phyloP scores from a whole-genome alignment of 2,113 vertebrate species.

The Melanerpes aurifrons region DNA sequence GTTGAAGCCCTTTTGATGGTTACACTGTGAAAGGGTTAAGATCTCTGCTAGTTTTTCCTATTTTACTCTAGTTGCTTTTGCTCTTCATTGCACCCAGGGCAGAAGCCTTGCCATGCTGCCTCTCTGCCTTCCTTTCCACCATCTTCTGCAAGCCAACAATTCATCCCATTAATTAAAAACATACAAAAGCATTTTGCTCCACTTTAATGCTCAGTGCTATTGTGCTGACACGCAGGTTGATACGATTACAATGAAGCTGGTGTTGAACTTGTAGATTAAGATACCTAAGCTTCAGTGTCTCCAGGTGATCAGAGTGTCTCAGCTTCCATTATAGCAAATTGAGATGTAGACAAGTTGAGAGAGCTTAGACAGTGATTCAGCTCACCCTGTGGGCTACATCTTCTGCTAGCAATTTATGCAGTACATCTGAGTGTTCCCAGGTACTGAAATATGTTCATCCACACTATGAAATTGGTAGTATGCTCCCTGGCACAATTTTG shows the following conservation, averaged over 20 bases:
- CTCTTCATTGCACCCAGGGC: neutral
- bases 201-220: neutral
- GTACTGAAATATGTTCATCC: neutral
- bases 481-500: neutral
- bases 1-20: neutral
- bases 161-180: neutral
- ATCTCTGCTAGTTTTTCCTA: neutral
- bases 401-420: neutral
- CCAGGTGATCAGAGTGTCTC: neutral
- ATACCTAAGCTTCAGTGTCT: neutral
- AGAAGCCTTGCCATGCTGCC: neutral
- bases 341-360: neutral
- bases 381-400: neutral
- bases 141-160: neutral
- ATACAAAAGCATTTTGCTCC: neutral
- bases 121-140: neutral
- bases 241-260: neutral
- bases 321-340: neutral
- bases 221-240: neutral
- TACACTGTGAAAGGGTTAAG: neutral
- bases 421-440: neutral
- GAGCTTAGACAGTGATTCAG: neutral
- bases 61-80: neutral
- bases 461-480: neutral
- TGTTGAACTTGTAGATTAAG: neutral